phyloP scores from a whole-genome alignment of 2,113 vertebrate genomes.

The Dasypus novemcinctus region DNA sequence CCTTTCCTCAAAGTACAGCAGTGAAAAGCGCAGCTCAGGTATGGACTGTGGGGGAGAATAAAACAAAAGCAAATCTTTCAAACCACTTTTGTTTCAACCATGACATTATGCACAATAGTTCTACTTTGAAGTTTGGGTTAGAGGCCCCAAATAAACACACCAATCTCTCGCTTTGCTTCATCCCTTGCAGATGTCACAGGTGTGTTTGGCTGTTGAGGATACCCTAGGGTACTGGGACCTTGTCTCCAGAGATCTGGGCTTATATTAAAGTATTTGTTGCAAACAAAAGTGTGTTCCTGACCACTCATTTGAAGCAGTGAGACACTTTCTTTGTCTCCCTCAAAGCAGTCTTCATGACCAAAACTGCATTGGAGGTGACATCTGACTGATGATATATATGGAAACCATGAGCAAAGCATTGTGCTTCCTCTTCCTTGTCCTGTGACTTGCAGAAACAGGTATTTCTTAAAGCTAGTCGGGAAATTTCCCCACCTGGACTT shows the following conservation, averaged over 20 bases:
- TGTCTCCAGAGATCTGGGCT: neutral
- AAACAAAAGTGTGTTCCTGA: neutral
- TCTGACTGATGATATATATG: neutral
- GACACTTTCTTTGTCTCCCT: too few relatives aligned
- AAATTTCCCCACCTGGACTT: neutral
- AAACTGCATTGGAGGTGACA: neutral
- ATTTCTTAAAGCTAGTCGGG: neutral
- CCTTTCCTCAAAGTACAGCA: neutral
- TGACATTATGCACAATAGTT: rapidly evolving
- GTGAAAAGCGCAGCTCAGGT: neutral
- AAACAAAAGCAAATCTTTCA: neutral
- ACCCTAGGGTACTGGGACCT: neutral
- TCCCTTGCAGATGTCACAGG: neutral
- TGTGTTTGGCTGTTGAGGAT: rapidly evolving
- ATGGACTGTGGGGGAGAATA: neutral
- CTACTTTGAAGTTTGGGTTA: neutral
- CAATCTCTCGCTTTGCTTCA: neutral
- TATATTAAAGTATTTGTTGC: neutral
- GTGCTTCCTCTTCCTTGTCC: neutral
- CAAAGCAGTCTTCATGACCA: neutral
- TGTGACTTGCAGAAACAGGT: neutral
- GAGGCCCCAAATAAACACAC: neutral
- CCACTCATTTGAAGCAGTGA: neutral
- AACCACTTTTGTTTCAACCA: neutral
- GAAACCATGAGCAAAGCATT: neutral